Percentiles rank a stretch among this genome's conserved stretches.
These are phyloP conservation scores for Catalaphyllia jardinei DNA, from an alignment of 64 coral and sea anemone genomes.

Conservation along the genomic window DNA sequence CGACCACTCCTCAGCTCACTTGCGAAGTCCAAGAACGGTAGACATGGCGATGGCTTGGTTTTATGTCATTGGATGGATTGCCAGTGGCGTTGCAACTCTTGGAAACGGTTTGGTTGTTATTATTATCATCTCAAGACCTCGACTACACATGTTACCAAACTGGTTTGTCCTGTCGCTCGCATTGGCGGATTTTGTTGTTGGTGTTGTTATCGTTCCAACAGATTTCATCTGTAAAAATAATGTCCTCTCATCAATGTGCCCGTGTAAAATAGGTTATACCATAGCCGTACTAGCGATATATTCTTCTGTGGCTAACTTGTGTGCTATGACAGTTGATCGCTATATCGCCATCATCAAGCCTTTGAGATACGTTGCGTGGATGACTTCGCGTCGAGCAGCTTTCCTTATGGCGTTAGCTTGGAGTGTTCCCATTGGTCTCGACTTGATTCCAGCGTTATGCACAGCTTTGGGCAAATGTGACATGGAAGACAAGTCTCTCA, in stretches of 20 bases:
- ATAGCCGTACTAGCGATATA: neutral
- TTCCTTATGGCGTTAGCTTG: no score
- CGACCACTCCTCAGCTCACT: no score
- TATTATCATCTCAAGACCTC: neutral
- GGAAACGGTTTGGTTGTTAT: neutral
- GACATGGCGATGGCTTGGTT: neutral
- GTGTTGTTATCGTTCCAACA: neutral
- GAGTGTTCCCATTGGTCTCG: no score
- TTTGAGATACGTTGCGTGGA: no score
- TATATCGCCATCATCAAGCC: no score
- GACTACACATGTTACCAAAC: neutral
- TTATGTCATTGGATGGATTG: slow-evolving; percentile 10
- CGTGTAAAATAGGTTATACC: neutral
- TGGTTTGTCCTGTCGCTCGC: slow-evolving; percentile 7
- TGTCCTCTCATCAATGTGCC: no score
- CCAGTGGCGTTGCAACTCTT: neutral
- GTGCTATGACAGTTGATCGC: no score
- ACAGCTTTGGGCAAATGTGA: no score
- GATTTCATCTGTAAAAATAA: neutral
- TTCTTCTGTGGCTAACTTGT: neutral
- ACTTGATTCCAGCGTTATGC: no score
- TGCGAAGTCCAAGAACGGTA: no score
- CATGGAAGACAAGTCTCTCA: no score
- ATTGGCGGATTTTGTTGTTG: neutral
- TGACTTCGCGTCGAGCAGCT: no score